These are phyloP conservation scores for Lophius piscatorius DNA, from an alignment of 2,113 vertebrate genomes.

Conservation along the genomic window DNA sequence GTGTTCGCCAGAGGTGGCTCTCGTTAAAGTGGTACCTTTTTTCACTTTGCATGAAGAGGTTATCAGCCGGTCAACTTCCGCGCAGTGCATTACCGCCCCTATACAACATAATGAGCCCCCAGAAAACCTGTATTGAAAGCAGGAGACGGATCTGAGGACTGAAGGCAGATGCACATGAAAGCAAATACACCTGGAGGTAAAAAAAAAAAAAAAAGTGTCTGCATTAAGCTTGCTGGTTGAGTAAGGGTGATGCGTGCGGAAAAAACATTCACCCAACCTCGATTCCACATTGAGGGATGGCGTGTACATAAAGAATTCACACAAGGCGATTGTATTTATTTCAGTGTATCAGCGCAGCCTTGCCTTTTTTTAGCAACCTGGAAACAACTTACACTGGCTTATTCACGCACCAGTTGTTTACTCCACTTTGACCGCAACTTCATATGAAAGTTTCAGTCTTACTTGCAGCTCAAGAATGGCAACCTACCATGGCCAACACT, in stretches of 20 bases:
- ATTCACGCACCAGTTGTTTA: conserved; percentile 51
- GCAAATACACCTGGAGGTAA: conserved; percentile 51
- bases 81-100: conserved; percentile 15
- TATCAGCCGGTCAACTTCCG: conserved; percentile 30
- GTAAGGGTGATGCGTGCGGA: conserved; percentile 22
- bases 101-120: conserved; percentile 34
- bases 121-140: conserved; percentile 28
- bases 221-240: conserved; percentile 19
- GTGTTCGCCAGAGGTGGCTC: not conserved
- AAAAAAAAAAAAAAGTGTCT: too few relatives aligned
- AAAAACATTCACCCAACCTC: conserved; percentile 26
- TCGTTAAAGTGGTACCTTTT: not conserved
- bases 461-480: conserved; percentile 4
- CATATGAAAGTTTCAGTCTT: conserved; percentile 40
- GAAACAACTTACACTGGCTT: conserved; percentile 54
- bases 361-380: conserved; percentile 15
- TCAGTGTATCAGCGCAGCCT: not conserved
- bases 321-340: not conserved
- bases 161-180: conserved; percentile 36
- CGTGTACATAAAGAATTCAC: not conserved
- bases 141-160: conserved; percentile 6
- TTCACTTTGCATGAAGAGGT: conserved; percentile 16
- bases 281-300: conserved; percentile 2
- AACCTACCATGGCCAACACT: conserved; percentile 43
- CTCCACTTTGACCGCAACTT: conserved; percentile 22